Base-by-base conservation (phyloP, 2,113 vertebrate genomes). In the Holacanthus passer region DNA sequence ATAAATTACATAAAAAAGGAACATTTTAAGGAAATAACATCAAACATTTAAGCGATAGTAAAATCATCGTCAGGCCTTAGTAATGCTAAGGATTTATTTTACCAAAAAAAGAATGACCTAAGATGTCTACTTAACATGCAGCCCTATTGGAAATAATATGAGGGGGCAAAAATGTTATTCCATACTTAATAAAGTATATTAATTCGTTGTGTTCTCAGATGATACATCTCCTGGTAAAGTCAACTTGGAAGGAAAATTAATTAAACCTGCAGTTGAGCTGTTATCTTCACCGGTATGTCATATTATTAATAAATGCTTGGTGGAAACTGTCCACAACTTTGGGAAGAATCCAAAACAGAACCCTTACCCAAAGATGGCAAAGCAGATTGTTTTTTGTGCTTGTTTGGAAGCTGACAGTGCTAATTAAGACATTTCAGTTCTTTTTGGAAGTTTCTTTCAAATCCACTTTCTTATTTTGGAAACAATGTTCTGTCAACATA, bases 231-330 rank as follows among this genome's bases (percentile, higher is more conserved):
- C 66, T 76, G 64, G 58, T 81, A 71, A 9, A 60, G 59, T 56
- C 76, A 73, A 39, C 60, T 63, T 72, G 55, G 73, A 84, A n/a
- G 78, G 78, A 77, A 86, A 86, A 84, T 79, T 77, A 86, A 86
- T 88, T 86, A 86, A 82, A 84, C 53, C 72, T 86, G 81, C 68
- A 84, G 77, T 59, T 80, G 77, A 79, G 73, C 85, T 56, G 68
- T 79, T 83, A 88, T 88, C 86, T 88, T 35, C 24, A 64, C 82
- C 67, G 74, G 71, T 83, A 56, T 69, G 45, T 86, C 74, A 66
- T 55, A 56, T 77, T 84, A 82, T 67, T 87, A 80, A 75, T 62
- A 77, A 77, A 75, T 74, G 68, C 52, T 65, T 73, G 41, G 76
- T 53, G 37, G 53, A 83, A 87, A 86, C 64, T 87, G 80, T 77